Evolutionary conservation across 2,797 vertebrate species (phyloP).

Genomic region (Toxotes lorentzi): DNA sequence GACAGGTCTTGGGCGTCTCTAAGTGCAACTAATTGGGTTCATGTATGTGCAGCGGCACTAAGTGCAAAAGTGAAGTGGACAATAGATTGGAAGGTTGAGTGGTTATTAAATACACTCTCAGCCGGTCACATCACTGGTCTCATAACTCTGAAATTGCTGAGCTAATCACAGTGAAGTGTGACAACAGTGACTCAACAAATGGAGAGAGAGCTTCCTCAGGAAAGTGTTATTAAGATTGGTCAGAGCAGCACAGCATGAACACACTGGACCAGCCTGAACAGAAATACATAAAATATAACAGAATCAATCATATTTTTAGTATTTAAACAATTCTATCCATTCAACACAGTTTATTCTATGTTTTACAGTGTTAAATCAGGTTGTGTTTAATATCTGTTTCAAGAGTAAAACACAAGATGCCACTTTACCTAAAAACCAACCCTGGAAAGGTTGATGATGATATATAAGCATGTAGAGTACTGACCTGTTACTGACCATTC

Average conservation of each 20-base stretch:
- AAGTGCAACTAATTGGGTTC: conserved; percentile 8
- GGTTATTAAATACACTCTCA: not conserved
- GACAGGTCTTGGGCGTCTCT: not conserved
- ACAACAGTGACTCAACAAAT: not conserved
- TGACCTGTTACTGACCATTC: not conserved
- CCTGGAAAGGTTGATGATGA: not conserved
- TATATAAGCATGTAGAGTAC: too few relatives aligned
- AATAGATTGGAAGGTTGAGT: not conserved
- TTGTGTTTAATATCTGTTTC: not conserved
- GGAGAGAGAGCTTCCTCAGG: not conserved
- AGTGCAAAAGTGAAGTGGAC: not conserved
- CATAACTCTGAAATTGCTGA: not conserved
- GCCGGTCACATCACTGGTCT: not conserved
- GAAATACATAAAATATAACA: not conserved
- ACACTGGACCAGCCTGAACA: not conserved
- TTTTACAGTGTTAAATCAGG: not conserved
- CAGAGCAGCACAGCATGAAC: not conserved
- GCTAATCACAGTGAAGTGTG: not conserved
- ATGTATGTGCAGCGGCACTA: not conserved
- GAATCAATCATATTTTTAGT: too few relatives aligned
- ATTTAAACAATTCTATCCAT: too few relatives aligned
- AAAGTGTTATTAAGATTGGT: not conserved
- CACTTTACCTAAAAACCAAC: not conserved
- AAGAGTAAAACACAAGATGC: not conserved
- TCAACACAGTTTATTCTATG: not conserved